These are phyloP conservation scores for Abrostola triplasia DNA, from an alignment of 2,888 invertebrate genomes.

Conservation along the genomic window DNA sequence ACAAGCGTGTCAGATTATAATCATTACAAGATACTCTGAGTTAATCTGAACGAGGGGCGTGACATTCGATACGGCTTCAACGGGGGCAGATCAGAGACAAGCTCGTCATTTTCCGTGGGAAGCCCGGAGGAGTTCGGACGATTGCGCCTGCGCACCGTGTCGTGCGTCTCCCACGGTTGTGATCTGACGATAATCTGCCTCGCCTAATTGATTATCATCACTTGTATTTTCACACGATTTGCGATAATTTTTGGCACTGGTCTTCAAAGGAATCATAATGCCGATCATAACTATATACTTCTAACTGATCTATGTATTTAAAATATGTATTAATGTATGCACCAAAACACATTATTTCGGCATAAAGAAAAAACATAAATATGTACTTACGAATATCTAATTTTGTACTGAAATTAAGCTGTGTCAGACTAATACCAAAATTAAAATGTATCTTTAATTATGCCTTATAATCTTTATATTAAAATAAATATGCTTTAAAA, in stretches of 20 bases:
- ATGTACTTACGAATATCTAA: too few species aligned
- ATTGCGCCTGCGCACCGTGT: slow-evolving; percentile 72
- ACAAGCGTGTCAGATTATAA: slow-evolving; percentile 39
- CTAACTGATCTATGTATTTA: too few species aligned
- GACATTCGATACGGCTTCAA: slow-evolving; percentile 76
- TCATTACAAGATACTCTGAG: slow-evolving; percentile 42
- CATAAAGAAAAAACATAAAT: too few species aligned
- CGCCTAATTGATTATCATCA: slow-evolving; percentile 69
- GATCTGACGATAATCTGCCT: slow-evolving; percentile 59
- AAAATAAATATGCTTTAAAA: too few species aligned
- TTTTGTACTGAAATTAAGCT: too few species aligned
- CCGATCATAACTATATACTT: not conserved
- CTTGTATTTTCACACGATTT: slow-evolving; percentile 59
- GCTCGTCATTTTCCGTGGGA: slow-evolving; percentile 69
- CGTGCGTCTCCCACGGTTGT: slow-evolving; percentile 71
- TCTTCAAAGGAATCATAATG: not conserved
- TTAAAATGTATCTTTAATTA: too few species aligned
- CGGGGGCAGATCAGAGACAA: slow-evolving; percentile 63
- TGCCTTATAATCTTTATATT: too few species aligned
- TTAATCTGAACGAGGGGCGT: slow-evolving; percentile 52
- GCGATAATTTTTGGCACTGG: slow-evolving; percentile 14
- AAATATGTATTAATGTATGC: too few species aligned
- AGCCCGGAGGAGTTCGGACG: slow-evolving; percentile 60
- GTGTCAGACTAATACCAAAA: too few species aligned
- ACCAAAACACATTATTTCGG: too few species aligned